Base-by-base conservation (phyloP, 2,888 invertebrate species). In the Coenonympha glycerion region DNA sequence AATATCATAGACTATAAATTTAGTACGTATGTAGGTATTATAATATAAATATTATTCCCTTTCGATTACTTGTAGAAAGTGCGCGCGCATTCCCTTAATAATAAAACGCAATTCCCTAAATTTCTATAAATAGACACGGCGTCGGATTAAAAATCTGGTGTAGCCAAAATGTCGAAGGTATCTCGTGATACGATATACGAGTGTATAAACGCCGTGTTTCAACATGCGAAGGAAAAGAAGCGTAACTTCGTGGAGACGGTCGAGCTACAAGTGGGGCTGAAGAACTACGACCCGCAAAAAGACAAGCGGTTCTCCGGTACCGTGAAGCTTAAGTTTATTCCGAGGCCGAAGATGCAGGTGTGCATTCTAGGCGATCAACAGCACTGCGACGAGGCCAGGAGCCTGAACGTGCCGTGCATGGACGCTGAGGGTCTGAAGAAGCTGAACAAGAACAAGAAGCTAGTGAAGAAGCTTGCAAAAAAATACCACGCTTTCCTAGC, bases 251-350 rank as follows among this genome's bases (percentile, higher is more conserved):
- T 97, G 74, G 99, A 99, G 87, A 97, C 98, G 0, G 97, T 99
- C 36, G 99, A 99, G 88, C 90, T 99, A 50, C 99, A 99, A 89
- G 97, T 99, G 71, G 98, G 98, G 73, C 89, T 99, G 89, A 99
- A 99, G 93, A 99, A 99, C 88, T 99, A 99, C 91, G 99, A 99
- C 89, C 99, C 99, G 63, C 98, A 98, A 87, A 99, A 99, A 95
- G 99, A 99, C 90, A 99, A 99, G 90, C 99, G 99, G 97, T 99
- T 99, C 94, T 96, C 97, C 73, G 99, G 99, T 90, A 99, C 99
- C 81, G 98, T 99, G 90, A 99, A 98, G 87, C 90, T 99, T 77
- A 98, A 98, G 91, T 93, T 98, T 89, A 96, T 99, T 71, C 99
- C 99, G 19, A 91, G 98, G 49, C 99, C 99, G 48, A 98, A 97